phyloP scores from a whole-genome alignment of 2,113 vertebrate species.

The Girardinichthys multiradiatus region DNA sequence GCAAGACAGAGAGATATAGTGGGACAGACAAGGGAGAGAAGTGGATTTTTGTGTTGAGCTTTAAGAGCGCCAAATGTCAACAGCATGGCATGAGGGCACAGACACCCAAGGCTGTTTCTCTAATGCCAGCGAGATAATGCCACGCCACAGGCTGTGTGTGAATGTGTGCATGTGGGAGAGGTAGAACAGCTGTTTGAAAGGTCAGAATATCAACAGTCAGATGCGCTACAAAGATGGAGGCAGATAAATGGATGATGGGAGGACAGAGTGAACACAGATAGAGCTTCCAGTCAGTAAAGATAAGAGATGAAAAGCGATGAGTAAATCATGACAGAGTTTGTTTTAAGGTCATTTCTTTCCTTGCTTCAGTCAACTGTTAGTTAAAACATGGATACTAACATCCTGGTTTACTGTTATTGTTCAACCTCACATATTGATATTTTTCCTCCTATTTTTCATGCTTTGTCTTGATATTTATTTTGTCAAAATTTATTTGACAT shows the following conservation, averaged over 20 bases:
- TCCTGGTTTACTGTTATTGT: not conserved
- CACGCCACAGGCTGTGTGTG: constrained; percentile 47
- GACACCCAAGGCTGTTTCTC: constrained; percentile 54
- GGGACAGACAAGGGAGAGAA: not conserved
- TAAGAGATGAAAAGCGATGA: constrained; percentile 4
- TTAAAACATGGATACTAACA: not conserved
- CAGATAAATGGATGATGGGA: constrained; percentile 46
- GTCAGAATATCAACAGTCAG: constrained; percentile 55
- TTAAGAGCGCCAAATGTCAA: constrained; percentile 63
- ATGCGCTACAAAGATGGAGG: constrained; percentile 24
- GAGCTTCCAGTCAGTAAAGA: constrained; percentile 13
- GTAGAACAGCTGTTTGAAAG: constrained; percentile 65
- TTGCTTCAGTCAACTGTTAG: not conserved
- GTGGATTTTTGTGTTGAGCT: constrained; percentile 20
- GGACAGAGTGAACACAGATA: not conserved
- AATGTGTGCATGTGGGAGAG: constrained; percentile 29
- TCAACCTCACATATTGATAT: too few relatives aligned
- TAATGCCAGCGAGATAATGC: constrained; percentile 57
- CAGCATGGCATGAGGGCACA: constrained; percentile 57
- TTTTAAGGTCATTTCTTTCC: not conserved
- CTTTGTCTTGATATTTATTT: not conserved
- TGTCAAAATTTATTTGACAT: not conserved
- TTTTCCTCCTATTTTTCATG: too few relatives aligned
- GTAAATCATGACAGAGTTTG: constrained; percentile 15
- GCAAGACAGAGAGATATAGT: not conserved